These are phyloP conservation scores for Leuciscus idus DNA, from an alignment of 2,113 vertebrate genomes.

Conservation along the genomic window DNA sequence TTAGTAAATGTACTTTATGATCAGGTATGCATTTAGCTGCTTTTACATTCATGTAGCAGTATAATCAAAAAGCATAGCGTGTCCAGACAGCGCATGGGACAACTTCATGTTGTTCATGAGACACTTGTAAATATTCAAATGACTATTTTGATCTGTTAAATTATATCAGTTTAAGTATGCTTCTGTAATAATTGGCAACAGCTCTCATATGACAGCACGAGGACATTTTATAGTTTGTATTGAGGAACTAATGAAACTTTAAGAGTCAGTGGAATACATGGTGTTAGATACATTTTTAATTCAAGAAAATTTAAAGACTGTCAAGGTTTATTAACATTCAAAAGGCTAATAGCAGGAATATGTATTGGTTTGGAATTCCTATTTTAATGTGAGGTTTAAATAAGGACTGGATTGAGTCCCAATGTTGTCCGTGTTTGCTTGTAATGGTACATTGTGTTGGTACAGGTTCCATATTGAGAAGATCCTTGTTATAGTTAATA, in stretches of 20 bases:
- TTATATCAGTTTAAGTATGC: constrained; percentile 20
- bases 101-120: constrained; percentile 27
- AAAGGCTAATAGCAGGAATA: neutral
- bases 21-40: constrained; percentile 59
- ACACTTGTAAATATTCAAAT: constrained; percentile 38
- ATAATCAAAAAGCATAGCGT: constrained; percentile 21
- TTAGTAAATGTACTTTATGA: constrained; percentile 40
- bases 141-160: constrained; percentile 35
- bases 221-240: neutral
- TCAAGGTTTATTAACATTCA: constrained; percentile 1
- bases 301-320: neutral
- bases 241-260: constrained; percentile 9
- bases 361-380: neutral
- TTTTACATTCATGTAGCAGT: constrained; percentile 29
- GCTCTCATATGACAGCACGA: constrained; percentile 14
- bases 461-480: constrained; percentile 67
- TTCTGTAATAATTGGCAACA: constrained; percentile 24
- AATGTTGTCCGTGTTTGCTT: constrained; percentile 50
- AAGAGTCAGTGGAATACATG: neutral
- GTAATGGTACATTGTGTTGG: constrained; percentile 74
- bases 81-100: constrained; percentile 18
- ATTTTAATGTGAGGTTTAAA: neutral
- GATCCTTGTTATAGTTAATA: constrained; percentile 50
- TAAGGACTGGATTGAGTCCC: constrained; percentile 25
- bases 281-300: neutral